A percentile compares a stretch with the other conserved stretches of the same genome.
phyloP scores from a whole-genome alignment of 2,888 invertebrate species.

The Electrophaes corylata region DNA sequence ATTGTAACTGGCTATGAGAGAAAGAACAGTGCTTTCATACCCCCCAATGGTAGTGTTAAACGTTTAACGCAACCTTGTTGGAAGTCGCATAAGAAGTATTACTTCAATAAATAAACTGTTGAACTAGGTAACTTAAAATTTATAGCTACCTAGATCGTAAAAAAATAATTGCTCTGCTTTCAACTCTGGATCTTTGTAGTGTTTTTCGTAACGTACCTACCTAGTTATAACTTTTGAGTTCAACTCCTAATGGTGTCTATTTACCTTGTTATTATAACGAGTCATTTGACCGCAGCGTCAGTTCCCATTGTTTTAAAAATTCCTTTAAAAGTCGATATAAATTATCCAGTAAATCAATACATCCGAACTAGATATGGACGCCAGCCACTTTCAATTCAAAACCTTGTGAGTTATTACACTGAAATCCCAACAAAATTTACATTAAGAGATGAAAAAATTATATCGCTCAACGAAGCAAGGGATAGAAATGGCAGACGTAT shows the following conservation, averaged over 20 bases:
- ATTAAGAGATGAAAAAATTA: slow-evolving; percentile 28
- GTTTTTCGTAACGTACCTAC: too few species aligned
- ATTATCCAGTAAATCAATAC: slow-evolving; percentile 44
- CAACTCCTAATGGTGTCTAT: not conserved
- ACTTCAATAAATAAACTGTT: too few species aligned
- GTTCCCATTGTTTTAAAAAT: slow-evolving; percentile 34
- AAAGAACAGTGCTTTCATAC: too few species aligned
- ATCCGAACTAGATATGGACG: slow-evolving; percentile 43
- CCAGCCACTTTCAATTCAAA: slow-evolving; percentile 44
- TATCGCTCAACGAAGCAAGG: slow-evolving; percentile 26
- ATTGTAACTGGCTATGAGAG: too few species aligned
- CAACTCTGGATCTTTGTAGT: too few species aligned
- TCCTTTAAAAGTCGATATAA: slow-evolving; percentile 34
- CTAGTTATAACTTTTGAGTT: too few species aligned
- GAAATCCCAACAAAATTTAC: slow-evolving; percentile 45
- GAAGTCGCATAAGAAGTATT: too few species aligned
- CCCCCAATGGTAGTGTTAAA: too few species aligned
- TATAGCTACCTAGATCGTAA: too few species aligned
- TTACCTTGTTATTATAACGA: slow-evolving; percentile 14
- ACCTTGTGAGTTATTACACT: slow-evolving; percentile 44
- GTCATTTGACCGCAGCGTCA: slow-evolving; percentile 20
- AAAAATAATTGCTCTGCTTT: too few species aligned
- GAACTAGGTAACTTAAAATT: too few species aligned
- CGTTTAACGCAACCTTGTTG: too few species aligned
- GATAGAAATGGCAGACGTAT: slow-evolving; percentile 22